Conservation (phyloP, 2,888 invertebrate species). For the Plemyria rubiginata region DNA sequence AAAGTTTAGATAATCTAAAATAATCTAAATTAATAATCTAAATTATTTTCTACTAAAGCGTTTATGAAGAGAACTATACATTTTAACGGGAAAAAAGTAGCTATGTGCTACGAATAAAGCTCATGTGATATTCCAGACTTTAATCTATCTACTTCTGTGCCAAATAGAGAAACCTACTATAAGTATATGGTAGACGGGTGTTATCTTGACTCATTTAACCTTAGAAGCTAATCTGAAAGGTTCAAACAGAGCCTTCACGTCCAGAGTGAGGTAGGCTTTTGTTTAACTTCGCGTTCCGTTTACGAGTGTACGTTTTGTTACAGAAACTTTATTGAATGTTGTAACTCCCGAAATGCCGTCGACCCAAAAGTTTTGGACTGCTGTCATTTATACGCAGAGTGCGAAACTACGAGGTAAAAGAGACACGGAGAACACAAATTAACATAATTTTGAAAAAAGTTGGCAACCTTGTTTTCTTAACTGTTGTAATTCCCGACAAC, state of each 20-base stretch:
- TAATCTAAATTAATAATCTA: no score
- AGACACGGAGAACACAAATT: not conserved
- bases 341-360: conserved; percentile 16
- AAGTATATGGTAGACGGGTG: not conserved
- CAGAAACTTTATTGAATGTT: conserved; percentile 35
- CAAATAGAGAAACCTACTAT: no score
- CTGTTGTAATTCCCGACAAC: no score
- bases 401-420: not conserved
- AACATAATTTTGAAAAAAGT: not conserved
- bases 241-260: conserved; percentile 18
- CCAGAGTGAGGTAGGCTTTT: conserved; percentile 30
- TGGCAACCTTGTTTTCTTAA: not conserved
- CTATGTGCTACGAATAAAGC: no score
- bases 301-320: conserved; percentile 33
- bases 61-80: no score
- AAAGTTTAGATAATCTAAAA: no score
- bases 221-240: conserved; percentile 20
- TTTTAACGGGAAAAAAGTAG: no score
- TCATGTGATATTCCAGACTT: no score
- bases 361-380: conserved; percentile 32
- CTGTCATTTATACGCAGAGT: conserved; percentile 23
- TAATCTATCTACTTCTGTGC: no score
- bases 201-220: not conserved
- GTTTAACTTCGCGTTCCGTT: conserved; percentile 28
- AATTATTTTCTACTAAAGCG: no score